Base-by-base conservation (phyloP, 2,888 invertebrate species). In the Sphaerophoria rueppellii region DNA sequence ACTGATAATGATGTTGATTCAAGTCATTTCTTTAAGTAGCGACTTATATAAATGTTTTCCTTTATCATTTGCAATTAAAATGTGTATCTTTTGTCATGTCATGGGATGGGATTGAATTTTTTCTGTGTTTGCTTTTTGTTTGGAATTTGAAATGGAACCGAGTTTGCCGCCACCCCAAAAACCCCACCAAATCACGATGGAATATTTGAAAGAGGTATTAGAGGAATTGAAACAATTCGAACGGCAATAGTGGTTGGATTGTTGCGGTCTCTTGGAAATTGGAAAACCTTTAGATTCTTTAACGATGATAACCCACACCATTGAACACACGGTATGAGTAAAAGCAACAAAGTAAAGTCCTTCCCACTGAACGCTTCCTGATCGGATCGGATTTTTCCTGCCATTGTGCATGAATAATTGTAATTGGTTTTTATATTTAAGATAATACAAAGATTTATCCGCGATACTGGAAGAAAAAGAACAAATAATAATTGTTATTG, bases 401-500 rank as follows among this genome's bases (percentile, higher is more conserved):
- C 24, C 35, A 69, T 60, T 75, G 52, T 65, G 74, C 72, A 75
- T 67, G 67, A 76, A 80, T 75, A 80, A 85, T 76, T 76, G 60
- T 58, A 72, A 76, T 69, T 57, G 67, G 67, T 50, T 76, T 75
- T 80, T 57, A 40, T 35, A 52, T 46, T 74, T 54, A 40, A 67
- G 54, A 57, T 63, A 72, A 80, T 80, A 63, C 75, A 63, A 72
- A 65, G 69, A 80, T 85, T 80, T 72, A 80, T 72, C 61, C 67
- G 14, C 32, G 34, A 58, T 60, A 48, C 46, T 65, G 4, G 43
- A 85, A 72, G 61, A 80, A 79, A 52, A 69, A 35, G 57, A 63
- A 50, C 63, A 76, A 80, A 80, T 80, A 80, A 76, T 63, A 76
- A 52, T 55, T 72, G 69, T 85, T 76, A 85, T 85, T 80, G 83